Base-by-base conservation (phyloP, 2,113 vertebrate genomes). In the Rallus limicola region DNA sequence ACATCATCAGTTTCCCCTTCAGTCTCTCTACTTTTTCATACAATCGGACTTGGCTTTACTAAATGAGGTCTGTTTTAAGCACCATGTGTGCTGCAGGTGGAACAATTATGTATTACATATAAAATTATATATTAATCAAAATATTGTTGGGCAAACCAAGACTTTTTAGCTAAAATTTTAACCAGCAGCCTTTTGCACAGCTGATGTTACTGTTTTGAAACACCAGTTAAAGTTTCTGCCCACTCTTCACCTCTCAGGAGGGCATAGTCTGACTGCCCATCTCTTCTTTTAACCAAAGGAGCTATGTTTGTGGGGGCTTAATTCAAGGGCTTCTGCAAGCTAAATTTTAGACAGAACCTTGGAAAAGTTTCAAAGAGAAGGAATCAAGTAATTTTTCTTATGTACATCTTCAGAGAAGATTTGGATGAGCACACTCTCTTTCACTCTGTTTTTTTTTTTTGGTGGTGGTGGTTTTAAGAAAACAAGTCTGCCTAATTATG, bases 311-410 rank as follows among this genome's bases (percentile, higher is more conserved):
- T 19, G 48, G 91, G 82, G 40, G 24, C 55, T 92, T 94, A 94
- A 92, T 74, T 52, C 64, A 89, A 90, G 65, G 56, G 82, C 44
- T 94, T 58, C 84, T 80, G 74, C 52, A 90, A 80, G 53, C 38
- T 88, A 36, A 92, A 88, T 16, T 86, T 88, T 82, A 88, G 82
- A 74, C 0, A 90, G 65, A 93, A 92, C 68, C 74, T 92, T 94
- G 75, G 87, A 85, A 82, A 95, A 87, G 56, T 67, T 96, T 93
- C 96, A 97, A 96, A 96, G 90, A 84, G 60, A 92, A 90, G 53
- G 26, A 75, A 96, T 92, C 87, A 91, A 93, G 67, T 40, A 76
- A 72, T 96, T 92, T 85, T 93, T 69, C 56, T 95, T 52, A 93
- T 60, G 72, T 18, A 72, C 92, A 91, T 94, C 89, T 93, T 88